Base-by-base conservation (phyloP, 2,888 invertebrate species). In the Drosophila fulvimacula region DNA sequence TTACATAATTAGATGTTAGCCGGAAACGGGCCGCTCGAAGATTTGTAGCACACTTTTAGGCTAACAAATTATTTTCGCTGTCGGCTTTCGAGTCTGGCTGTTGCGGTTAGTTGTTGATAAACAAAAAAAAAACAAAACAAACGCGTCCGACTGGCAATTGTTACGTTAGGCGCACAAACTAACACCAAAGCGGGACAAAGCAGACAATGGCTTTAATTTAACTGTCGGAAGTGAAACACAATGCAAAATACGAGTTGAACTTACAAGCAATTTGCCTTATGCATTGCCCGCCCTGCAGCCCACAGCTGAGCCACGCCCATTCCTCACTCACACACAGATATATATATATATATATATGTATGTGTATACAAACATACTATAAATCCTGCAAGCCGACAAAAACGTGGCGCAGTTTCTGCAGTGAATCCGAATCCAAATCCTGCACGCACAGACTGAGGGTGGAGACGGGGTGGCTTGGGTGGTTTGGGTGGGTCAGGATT, bases 211-310 rank as follows among this genome's bases (percentile, higher is more conserved):
- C 88, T 90, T 89, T 90, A 90, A 90, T 90, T 90, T 90, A 89
- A 90, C 88, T 89, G 90, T 86, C 90, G 90, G 90, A 90, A 91
- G 88, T 88, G 81, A 78, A 86, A 67, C 80, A 86, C 86, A 82
- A 89, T 83, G 83, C 88, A 85, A 83, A 83, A 83, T 83, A 83
- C 83, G 83, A 83, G 83, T 88, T 83, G 83, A 83, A 83, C 83
- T 83, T 88, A 88, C 83, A 83, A 83, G 83, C 83, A 83, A 83
- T 83, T 83, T 83, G 83, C 82, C 84, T 86, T 83, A 82, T 82
- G 83, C 82, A 85, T 86, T 81, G 66, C 74, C 74, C 71, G 36
- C 15, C 70, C 15, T 48, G 34, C 53, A 21, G 49, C 44, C 59
- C 51, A 69, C 51, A 46, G 42, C 46, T 27, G 39, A 55, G 56